Conservation (phyloP, 2,797 vertebrate species). For the Oreochromis mossambicus region DNA sequence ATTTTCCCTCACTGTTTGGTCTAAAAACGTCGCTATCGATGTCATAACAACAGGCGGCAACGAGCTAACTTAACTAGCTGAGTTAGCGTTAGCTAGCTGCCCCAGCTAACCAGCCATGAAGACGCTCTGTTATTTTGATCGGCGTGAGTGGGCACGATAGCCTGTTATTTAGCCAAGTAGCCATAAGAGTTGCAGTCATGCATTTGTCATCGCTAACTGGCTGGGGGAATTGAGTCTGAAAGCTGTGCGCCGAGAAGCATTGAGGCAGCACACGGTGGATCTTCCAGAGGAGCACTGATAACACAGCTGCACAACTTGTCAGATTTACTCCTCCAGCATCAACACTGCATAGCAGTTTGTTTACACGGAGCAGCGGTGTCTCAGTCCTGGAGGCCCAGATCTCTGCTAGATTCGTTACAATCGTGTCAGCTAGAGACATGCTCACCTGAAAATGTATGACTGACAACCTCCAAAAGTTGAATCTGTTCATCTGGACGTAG, state of each 20-base stretch:
- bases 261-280: not conserved
- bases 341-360: constrained; percentile 20
- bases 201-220: not conserved
- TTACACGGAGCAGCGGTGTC: constrained; percentile 9
- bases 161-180: constrained; percentile 21
- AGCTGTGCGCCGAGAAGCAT: not conserved
- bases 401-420: not conserved
- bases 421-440: not conserved
- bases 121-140: constrained; percentile 68
- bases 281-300: not conserved
- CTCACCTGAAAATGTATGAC: not conserved
- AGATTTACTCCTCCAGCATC: constrained; percentile 8
- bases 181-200: not conserved
- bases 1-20: constrained; percentile 4
- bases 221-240: not conserved
- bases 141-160: constrained; percentile 28
- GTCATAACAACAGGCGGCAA: constrained; percentile 54
- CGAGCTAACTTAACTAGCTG: constrained; percentile 62
- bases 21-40: constrained; percentile 9
- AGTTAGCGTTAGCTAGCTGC: constrained; percentile 64
- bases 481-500: too few species aligned
- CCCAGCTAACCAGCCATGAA: constrained; percentile 65
- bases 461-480: not conserved
- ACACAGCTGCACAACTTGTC: constrained; percentile 13
- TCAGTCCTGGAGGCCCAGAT: not conserved